A percentile compares a stretch with the other conserved stretches of the same genome.
These are phyloP conservation scores for Chloebia gouldiae DNA, from an alignment of 2,113 vertebrate genomes.

Conservation along the genomic window DNA sequence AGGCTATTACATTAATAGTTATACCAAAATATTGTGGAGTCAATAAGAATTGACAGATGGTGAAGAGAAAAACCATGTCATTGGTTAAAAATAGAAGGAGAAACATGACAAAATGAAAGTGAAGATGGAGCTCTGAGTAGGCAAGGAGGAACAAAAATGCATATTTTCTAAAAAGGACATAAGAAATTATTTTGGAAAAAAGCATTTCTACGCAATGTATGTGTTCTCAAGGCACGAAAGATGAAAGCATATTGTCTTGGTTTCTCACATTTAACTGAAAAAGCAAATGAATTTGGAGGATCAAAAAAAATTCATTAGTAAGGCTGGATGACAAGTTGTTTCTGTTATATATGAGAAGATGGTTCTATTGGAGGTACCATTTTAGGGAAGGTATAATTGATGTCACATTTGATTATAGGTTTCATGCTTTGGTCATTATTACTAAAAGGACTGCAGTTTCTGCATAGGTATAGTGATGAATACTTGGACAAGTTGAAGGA, in stretches of 20 bases:
- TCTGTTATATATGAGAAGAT: not conserved
- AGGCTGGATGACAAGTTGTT: not conserved
- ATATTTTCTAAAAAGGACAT: not conserved
- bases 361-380: not conserved
- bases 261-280: not conserved
- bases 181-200: not conserved
- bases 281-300: not conserved
- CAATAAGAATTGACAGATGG: conserved; percentile 36
- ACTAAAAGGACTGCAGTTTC: not conserved
- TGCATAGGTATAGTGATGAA: not conserved
- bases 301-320: not conserved
- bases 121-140: not conserved
- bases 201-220: not conserved
- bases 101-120: not conserved
- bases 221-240: not conserved
- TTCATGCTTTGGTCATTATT: not conserved
- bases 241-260: not conserved
- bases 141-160: not conserved
- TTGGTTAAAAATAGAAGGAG: conserved; percentile 41
- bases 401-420: not conserved
- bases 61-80: not conserved
- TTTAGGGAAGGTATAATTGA: not conserved
- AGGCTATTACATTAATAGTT: conserved; percentile 6
- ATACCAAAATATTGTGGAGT: conserved; percentile 20
- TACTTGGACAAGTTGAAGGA: not conserved